Evolutionary conservation across 2,888 invertebrate species (phyloP), one percentile per base, ranked within the genome.

Genomic region (Dynastes maya): DNA sequence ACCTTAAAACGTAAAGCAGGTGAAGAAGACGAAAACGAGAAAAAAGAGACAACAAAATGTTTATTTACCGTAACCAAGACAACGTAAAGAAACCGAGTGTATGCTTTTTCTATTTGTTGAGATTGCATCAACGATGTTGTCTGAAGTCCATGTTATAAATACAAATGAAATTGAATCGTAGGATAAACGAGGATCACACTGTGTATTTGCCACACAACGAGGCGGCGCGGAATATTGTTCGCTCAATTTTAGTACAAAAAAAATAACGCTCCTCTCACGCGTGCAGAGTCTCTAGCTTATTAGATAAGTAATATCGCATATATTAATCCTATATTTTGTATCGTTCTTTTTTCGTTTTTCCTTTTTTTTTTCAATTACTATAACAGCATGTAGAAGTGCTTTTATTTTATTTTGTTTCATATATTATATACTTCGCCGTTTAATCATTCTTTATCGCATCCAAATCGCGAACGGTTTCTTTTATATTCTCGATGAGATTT

Each of bases 181-280:
- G 32, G 32, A 37, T 37, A 37, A 37, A 4, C 22, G 29, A 29
- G 29, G 11, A 63, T 29, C 63, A 63, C 63, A 32, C 63, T 32
- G 45, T 45, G 27, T 63, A 63, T 63, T 63, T 29, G n/a, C 55
- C 22, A 22, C 22, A 58, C 22, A 63, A 63, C 27, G 9, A 61
- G 27, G 32, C 55, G 16, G 29, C 11, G 53, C 55, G 11, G 58
- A 58, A 58, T 45, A 45, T 45, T 72, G 29, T 72, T 72, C 72
- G 72, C 72, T 72, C 72, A 72, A 72, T 72, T 72, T 72, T 40
- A 72, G 72, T 72, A 72, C 72, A 72, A 72, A 72, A 55, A 9
- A 55, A 22, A 8, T 22, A 55, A 16, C 16, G 55, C 37, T 55
- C 55, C 37, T 22, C 40, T 55, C 22, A 29, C 11, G 13, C 55